Conservation (phyloP, 2,888 invertebrate genomes). For the Agrotis clavis region DNA sequence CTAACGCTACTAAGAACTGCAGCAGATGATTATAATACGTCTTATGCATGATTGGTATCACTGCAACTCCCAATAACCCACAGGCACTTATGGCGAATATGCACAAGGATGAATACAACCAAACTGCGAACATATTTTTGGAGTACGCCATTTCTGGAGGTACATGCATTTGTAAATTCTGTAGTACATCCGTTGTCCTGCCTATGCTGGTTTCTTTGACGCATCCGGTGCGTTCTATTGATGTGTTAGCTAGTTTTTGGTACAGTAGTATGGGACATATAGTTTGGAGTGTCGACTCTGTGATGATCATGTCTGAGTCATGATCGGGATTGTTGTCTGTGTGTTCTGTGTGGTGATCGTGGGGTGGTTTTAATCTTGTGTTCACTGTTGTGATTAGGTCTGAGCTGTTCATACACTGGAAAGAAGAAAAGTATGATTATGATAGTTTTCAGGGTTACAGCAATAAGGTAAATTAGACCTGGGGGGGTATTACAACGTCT, state of each 20-base stretch:
- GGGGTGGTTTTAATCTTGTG: slow-evolving; percentile 80
- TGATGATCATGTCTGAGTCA: slow-evolving; percentile 72
- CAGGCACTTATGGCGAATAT: slow-evolving; percentile 96
- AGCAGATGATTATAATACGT: slow-evolving; percentile 96
- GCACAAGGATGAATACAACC: slow-evolving; percentile 96
- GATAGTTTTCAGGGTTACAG: too few relatives aligned
- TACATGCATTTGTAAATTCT: slow-evolving; percentile 15
- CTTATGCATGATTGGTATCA: slow-evolving; percentile 97
- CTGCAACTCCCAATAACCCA: slow-evolving; percentile 96
- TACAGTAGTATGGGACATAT: slow-evolving; percentile 93
- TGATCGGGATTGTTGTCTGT: slow-evolving; percentile 66
- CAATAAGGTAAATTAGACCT: too few relatives aligned
- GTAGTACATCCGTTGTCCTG: slow-evolving; percentile 49
- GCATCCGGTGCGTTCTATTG: slow-evolving; percentile 90
- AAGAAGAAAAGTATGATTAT: slow-evolving; percentile 46
- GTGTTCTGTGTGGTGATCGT: slow-evolving; percentile 72
- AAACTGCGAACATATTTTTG: slow-evolving; percentile 91
- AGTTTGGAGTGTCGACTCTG: slow-evolving; percentile 84
- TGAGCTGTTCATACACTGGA: slow-evolving; percentile 88
- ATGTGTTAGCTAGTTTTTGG: slow-evolving; percentile 91
- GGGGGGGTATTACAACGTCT: too few relatives aligned
- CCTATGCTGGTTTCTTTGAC: slow-evolving; percentile 81
- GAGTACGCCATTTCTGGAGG: slow-evolving; percentile 73
- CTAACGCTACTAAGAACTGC: slow-evolving; percentile 97
- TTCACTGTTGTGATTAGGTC: slow-evolving; percentile 86